Conservation (phyloP, 37 sponge, comb jelly and placozoan genomes). For the Geodia barretti region DNA sequence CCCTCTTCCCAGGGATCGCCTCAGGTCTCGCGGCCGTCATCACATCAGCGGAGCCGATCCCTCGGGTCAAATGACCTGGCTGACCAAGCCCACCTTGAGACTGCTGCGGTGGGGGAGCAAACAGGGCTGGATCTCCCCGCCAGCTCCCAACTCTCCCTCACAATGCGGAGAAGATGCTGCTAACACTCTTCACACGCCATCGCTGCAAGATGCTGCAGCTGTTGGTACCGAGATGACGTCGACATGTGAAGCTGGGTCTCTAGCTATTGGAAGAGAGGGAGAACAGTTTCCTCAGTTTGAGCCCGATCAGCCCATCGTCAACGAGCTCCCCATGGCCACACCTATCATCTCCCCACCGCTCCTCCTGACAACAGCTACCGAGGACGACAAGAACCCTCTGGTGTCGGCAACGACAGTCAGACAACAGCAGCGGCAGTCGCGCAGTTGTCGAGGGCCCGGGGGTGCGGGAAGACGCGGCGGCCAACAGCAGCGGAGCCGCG, state of each 20-base stretch:
- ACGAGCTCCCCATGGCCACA: conserved; percentile 27
- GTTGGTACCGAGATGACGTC: background rate
- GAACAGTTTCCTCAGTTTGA: conserved; percentile 7
- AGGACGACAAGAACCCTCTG: background rate
- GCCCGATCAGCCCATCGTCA: conserved; percentile 11
- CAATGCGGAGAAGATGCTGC: too few relatives aligned
- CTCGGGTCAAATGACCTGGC: background rate
- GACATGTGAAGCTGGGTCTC: too few relatives aligned
- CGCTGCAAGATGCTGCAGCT: background rate
- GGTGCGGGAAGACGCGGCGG: background rate
- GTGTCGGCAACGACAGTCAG: background rate
- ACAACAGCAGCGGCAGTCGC: background rate
- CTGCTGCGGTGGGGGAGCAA: background rate
- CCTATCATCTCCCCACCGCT: background rate
- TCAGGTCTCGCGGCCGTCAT: too few relatives aligned
- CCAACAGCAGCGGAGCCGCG: background rate
- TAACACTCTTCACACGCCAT: too few relatives aligned
- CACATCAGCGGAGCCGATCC: background rate
- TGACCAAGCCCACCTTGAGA: background rate
- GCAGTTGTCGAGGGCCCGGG: background rate
- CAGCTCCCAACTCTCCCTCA: too few relatives aligned
- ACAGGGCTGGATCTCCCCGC: background rate
- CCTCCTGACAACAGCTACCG: background rate
- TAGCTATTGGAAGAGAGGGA: conserved; percentile 14
- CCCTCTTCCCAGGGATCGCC: background rate